phyloP scores from a whole-genome alignment of 2,113 vertebrate species.

The Datnioides undecimradiatus region DNA sequence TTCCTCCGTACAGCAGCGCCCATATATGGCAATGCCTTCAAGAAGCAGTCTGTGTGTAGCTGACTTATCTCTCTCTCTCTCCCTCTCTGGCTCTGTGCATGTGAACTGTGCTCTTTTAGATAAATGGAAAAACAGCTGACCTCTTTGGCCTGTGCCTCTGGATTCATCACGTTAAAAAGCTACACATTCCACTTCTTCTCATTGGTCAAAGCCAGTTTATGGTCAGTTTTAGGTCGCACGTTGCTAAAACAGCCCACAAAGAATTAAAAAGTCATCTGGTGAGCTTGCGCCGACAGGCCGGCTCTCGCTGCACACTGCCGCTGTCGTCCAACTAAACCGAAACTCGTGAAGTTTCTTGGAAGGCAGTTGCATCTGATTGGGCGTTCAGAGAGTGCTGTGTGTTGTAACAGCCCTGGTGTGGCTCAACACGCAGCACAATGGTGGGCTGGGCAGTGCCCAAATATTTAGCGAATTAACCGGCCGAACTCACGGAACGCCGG shows the following conservation, averaged over 20 bases:
- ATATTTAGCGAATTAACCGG: conserved; percentile 19
- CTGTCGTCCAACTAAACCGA: not conserved
- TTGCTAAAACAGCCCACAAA: not conserved
- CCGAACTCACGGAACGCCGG: conserved; percentile 1
- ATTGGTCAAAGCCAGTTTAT: not conserved
- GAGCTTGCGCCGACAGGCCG: too few species aligned
- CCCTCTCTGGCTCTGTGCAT: conserved; percentile 7
- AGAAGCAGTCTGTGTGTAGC: conserved; percentile 16
- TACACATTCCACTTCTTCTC: not conserved
- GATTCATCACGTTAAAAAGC: not conserved
- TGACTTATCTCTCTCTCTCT: conserved; percentile 22
- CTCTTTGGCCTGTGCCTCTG: not conserved
- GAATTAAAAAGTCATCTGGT: not conserved
- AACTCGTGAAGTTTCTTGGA: not conserved
- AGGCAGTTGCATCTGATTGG: too few species aligned
- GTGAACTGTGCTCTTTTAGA: conserved; percentile 35
- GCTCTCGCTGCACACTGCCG: too few species aligned
- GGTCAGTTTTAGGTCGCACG: not conserved
- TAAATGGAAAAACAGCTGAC: conserved; percentile 49
- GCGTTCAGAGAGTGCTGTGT: not conserved
- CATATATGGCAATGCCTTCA: conserved; percentile 73
- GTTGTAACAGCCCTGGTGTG: conserved; percentile 20
- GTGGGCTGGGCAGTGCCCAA: conserved; percentile 28
- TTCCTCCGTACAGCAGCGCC: conserved; percentile 28
- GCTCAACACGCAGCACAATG: conserved; percentile 14